phyloP scores from a whole-genome alignment of 2,797 vertebrate genomes.

The Sebastes miniatus region DNA sequence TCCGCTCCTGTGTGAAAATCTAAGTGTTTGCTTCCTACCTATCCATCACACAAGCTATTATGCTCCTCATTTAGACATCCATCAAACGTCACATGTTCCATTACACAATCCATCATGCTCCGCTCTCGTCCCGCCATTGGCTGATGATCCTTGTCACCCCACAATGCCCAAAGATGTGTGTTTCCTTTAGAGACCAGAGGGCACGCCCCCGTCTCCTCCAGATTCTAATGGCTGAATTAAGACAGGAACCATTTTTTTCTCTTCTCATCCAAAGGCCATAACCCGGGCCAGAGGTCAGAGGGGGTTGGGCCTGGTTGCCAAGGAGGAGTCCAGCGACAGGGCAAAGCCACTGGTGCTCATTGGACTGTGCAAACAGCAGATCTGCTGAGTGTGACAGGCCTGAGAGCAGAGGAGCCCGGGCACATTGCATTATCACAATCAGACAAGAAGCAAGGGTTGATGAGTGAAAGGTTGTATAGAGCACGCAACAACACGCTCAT shows the following conservation, averaged over 20 bases:
- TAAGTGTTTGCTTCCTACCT: conserved; percentile 77
- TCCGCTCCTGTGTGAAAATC: conserved; percentile 73
- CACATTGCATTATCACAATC: conserved; percentile 49
- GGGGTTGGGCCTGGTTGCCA: conserved; percentile 69
- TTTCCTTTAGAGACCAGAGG: conserved; percentile 60
- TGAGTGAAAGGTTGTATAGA: conserved; percentile 59
- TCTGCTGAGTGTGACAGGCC: conserved; percentile 59
- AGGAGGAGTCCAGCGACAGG: conserved; percentile 53
- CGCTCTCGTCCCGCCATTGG: conserved; percentile 56
- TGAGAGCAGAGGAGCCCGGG: conserved; percentile 53
- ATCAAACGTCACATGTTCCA: conserved; percentile 74
- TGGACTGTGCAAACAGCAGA: conserved; percentile 69
- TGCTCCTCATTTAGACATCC: conserved; percentile 68
- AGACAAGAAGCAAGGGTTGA: conserved; percentile 43
- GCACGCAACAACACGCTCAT: conserved; percentile 45
- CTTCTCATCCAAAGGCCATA: conserved; percentile 47
- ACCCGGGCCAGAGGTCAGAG: conserved; percentile 61
- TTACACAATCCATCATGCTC: conserved; percentile 71
- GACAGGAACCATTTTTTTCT: conserved; percentile 57
- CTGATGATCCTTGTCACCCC: conserved; percentile 61
- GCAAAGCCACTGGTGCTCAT: conserved; percentile 61
- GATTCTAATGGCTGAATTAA: conserved; percentile 70
- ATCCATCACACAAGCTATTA: conserved; percentile 76
- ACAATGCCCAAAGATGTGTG: conserved; percentile 63
- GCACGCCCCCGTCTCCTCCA: conserved; percentile 64